Evolutionary conservation across 2,888 invertebrate species (phyloP), one percentile per base, ranked within the genome.

Genomic region (Microchrysa polita): DNA sequence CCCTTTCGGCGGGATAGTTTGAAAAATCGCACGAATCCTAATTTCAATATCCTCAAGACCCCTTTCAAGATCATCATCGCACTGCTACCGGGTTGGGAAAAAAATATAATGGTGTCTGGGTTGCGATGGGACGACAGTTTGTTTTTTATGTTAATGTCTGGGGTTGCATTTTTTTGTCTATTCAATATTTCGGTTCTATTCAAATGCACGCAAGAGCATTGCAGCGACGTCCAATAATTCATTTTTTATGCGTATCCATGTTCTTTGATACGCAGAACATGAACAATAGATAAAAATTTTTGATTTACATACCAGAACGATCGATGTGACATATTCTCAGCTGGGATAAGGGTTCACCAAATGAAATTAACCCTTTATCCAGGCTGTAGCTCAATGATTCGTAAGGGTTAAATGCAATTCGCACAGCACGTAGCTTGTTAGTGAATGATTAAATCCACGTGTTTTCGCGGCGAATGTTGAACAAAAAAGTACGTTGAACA

Each of bases 261-360:
- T 44, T 55, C 69, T 69, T 69, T 69, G 69, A 69, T 69, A 69
- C 57, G 69, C 69, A 69, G 55, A 55, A 72, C 48, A 72, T 74
- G 74, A 83, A 84, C 83, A 81, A 81, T 81, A 81, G 82, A 57
- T 27, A 67, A 40, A n/a, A 73, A 78, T 77, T 76, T 78, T 83
- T 84, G 84, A 84, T 84, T 84, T 84, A 84, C 84, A 84, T 84
- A 84, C 85, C 84, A 82, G 82, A 82, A 69, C 69, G 82, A 83
- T 83, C 81, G 82, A 79, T 80, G 79, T 78, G 79, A 78, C 80
- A 78, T 79, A 44, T 48, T 44, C 18, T 44, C 16, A 20, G 5
- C 44, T 16, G n/a, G 22, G 9, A 65, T 44, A 22, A 65, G 57
- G 69, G 69, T 69, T 10, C 7, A 23, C 10, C n/a, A 40, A 69